These are phyloP conservation scores for Myotis yumanensis DNA, from an alignment of 2,113 vertebrate genomes.

Conservation along the genomic window DNA sequence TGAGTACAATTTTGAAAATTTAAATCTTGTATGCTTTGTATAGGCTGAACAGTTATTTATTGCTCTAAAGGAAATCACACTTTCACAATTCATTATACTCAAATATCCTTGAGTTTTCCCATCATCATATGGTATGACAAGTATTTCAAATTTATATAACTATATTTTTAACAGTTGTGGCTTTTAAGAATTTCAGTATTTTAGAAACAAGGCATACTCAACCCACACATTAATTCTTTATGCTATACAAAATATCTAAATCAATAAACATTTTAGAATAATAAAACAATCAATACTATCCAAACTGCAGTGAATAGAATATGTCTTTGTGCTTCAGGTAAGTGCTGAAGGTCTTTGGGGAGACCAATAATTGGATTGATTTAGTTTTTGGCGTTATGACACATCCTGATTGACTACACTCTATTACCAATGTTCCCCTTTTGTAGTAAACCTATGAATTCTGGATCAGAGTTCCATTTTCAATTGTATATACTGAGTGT, in stretches of 20 bases:
- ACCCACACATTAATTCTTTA: slow-evolving; percentile 69
- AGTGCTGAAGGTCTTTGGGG: slow-evolving; percentile 64
- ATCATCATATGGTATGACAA: neutral
- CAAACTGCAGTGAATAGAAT: slow-evolving; percentile 53
- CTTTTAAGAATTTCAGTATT: slow-evolving; percentile 58
- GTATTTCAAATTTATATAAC: slow-evolving; percentile 32
- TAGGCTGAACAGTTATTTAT: slow-evolving; percentile 29
- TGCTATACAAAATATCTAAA: slow-evolving; percentile 73
- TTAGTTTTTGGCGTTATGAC: slow-evolving; percentile 32
- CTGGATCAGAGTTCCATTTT: neutral
- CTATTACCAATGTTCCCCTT: neutral
- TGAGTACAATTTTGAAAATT: neutral
- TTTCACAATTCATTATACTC: neutral
- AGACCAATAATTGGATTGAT: slow-evolving; percentile 42
- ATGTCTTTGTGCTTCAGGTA: slow-evolving; percentile 59
- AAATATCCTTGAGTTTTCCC: slow-evolving; percentile 16
- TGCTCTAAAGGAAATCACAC: slow-evolving; percentile 34
- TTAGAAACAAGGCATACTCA: slow-evolving; percentile 67
- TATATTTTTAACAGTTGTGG: slow-evolving; percentile 60
- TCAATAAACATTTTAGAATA: slow-evolving; percentile 81
- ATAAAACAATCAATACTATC: slow-evolving; percentile 69
- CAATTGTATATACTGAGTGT: neutral
- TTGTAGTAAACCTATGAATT: neutral
- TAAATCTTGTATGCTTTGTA: neutral
- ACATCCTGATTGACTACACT: neutral